Conservation (phyloP, 2,888 invertebrate species). For the Chymomyza amoena region DNA sequence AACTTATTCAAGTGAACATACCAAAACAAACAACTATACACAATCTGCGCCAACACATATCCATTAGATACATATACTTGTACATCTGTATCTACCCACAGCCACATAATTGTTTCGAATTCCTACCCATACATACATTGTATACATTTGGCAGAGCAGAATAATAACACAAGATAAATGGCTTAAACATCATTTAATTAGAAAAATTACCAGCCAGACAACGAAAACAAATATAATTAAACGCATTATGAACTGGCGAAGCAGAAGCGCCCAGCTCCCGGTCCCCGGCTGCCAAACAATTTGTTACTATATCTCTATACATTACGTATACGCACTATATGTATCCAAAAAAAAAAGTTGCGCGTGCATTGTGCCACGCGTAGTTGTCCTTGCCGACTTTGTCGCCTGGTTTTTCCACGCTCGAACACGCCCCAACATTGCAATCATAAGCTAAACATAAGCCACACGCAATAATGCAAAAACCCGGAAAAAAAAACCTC, state of each 20-base stretch:
- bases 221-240: constrained; percentile 43
- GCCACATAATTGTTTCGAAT: background rate
- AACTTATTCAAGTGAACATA: background rate
- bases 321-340: background rate
- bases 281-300: constrained; percentile 9
- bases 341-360: background rate
- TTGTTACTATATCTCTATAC: constrained; percentile 1
- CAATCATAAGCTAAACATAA: constrained; percentile 36
- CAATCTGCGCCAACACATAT: background rate
- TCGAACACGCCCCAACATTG: constrained; percentile 1
- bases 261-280: constrained; percentile 12
- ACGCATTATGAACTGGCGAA: constrained; percentile 38
- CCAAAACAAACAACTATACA: background rate
- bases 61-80: background rate
- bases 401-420: background rate
- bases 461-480: constrained; percentile 48
- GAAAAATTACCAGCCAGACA: constrained; percentile 14
- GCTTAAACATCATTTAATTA: constrained; percentile 27
- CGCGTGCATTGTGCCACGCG: background rate
- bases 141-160: background rate
- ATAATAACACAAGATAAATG: constrained; percentile 18
- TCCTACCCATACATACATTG: background rate
- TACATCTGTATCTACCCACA: background rate
- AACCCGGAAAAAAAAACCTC: constrained; percentile 31
- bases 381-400: background rate